phyloP scores from a whole-genome alignment of 2,888 invertebrate genomes.

The Drosophila austrosaltans region DNA sequence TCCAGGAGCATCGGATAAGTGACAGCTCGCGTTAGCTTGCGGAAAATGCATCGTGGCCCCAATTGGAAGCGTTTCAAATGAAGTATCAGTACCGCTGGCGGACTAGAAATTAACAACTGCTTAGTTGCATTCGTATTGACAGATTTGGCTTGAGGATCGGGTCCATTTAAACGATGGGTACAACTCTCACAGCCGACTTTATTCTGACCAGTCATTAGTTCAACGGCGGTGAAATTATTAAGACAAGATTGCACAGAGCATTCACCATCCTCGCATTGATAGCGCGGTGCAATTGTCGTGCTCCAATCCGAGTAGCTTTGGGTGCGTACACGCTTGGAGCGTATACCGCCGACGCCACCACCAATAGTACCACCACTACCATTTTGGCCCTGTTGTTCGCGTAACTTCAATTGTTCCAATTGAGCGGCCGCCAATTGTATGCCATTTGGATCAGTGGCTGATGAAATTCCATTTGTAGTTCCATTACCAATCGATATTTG shows the following conservation, averaged over 20 bases:
- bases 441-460: constrained; percentile 9
- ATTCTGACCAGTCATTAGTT: constrained; percentile 95
- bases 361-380: constrained; percentile 12
- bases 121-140: constrained; percentile 92
- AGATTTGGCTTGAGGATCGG: constrained; percentile 88
- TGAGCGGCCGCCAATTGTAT: constrained; percentile 4
- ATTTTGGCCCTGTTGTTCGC: constrained; percentile 18
- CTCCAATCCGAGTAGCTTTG: constrained; percentile 83
- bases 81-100: constrained; percentile 96
- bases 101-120: constrained; percentile 93
- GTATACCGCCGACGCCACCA: constrained; percentile 30
- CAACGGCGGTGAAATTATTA: constrained; percentile 95
- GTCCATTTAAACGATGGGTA: constrained; percentile 88
- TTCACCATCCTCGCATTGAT: constrained; percentile 90
- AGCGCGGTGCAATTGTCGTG: constrained; percentile 87
- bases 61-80: constrained; percentile 98
- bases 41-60: constrained; percentile 88
- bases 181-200: constrained; percentile 97
- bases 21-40: constrained; percentile 94
- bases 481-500: constrained; percentile 59
- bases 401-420: constrained; percentile 26
- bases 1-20: constrained; percentile 94
- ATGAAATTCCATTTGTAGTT: not conserved
- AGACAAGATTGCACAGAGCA: constrained; percentile 95
- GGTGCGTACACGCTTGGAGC: constrained; percentile 79